Base-by-base conservation (phyloP, 2,797 vertebrate species). In the Siniperca undulata region DNA sequence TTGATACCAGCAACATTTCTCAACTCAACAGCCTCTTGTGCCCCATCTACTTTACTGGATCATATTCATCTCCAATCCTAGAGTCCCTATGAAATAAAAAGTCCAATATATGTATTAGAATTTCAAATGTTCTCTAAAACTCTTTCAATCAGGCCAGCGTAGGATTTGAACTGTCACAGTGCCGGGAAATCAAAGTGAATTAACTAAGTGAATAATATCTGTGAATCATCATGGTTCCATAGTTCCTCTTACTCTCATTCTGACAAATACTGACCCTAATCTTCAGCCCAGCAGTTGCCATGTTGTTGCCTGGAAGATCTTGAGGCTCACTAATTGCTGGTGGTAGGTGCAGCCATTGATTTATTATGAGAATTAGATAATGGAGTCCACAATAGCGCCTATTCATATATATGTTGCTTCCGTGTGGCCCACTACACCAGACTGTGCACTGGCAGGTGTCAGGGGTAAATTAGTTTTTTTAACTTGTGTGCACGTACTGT, bases 41-140 rank as follows among this genome's bases (percentile, higher is more conserved):
- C 69, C 67, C 38, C 55, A 19, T 64, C 71, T 69, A 16, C 36
- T 69, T 40, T 34, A 65, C 30, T 46, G 9, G 40, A 70, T 70
- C 36, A 58, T 16, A 65, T 48, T 70, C 20, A 66, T 58, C 19
- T 48, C 36, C 12, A 7, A 7, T 16, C 17, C 13, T 17, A 2
- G 16, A 34, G 44, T 27, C 27, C 3, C 5, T 24, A 2, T 58
- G 17, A 61, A 30, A 68, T 34, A 56, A 30, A 46, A 62, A 11
- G 22, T 64, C 42, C 38, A 30, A 70, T 66, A 70, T 27, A 42
- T 30, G 19, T 16, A 27, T 61, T 48, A 53, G 38, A 1, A 22
- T 38, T 78, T 66, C 20, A 67, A 62, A 68, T 58, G 40, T 67
- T 30, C 27, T 36, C 56, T 53, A 42, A 36, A 53, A 62, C 10